Percentiles rank a stretch among this genome's conserved stretches.
Conservation (phyloP, 37 sponge, comb jelly and placozoan genomes). For the Cladorhizidae sp. region DNA sequence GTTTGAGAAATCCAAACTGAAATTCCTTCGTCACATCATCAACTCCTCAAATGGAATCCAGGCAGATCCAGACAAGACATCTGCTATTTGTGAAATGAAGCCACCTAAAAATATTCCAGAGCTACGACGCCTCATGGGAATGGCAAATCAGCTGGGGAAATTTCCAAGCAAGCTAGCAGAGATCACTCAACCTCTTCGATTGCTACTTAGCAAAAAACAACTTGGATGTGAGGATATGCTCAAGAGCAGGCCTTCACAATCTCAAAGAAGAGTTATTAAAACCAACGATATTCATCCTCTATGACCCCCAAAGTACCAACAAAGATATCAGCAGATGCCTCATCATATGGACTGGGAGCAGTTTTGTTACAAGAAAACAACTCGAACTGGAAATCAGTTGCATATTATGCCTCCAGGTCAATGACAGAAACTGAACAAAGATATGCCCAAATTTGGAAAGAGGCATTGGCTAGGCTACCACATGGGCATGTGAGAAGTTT, state of each 20-base stretch:
- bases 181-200: constrained; percentile 45
- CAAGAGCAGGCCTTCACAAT: constrained; percentile 42
- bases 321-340: no score
- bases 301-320: no score
- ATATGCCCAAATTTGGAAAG: constrained; percentile 52
- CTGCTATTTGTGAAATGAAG: constrained; percentile 32
- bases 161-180: constrained; percentile 43
- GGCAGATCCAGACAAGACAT: constrained; percentile 54
- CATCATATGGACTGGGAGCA: no score
- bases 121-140: constrained; percentile 56
- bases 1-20: constrained; percentile 12
- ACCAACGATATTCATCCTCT: no score
- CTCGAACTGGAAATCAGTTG: no score
- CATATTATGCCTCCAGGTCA: constrained; percentile 24
- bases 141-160: constrained; percentile 62
- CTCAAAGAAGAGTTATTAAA: no score
- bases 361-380: no score
- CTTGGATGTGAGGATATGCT: constrained; percentile 41
- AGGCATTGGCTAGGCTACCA: constrained; percentile 39
- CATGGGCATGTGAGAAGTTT: constrained; percentile 49
- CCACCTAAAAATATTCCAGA: not conserved
- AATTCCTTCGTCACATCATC: constrained; percentile 18
- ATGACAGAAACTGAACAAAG: constrained; percentile 40
- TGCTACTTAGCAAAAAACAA: constrained; percentile 24
- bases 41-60: constrained; percentile 16